phyloP scores from a whole-genome alignment of 2,888 invertebrate genomes.

The Pardosa pseudoannulata region DNA sequence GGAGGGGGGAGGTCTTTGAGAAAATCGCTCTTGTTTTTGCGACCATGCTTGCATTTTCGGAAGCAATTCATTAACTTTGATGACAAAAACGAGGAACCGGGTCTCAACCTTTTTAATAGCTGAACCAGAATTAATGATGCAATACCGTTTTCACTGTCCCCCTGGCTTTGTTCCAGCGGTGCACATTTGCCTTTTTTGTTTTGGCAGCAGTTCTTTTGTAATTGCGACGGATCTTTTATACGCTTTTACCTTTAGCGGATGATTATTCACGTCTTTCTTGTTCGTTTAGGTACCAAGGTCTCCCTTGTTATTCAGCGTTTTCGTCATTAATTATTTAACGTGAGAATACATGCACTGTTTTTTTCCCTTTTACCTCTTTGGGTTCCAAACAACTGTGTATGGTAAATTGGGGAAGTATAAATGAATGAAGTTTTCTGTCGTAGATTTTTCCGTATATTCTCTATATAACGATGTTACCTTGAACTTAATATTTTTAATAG shows the following conservation, averaged over 20 bases:
- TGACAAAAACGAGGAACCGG: constrained; percentile 55
- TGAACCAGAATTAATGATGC: constrained; percentile 50
- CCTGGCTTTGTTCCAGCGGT: constrained; percentile 46
- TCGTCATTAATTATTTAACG: not conserved
- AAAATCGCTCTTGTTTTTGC: not conserved
- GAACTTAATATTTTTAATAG: no score
- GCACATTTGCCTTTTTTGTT: not conserved
- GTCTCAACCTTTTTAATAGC: constrained; percentile 39
- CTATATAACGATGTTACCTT: no score
- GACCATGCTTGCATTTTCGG: not conserved
- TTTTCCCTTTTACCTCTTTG: no score
- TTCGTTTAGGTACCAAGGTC: not conserved
- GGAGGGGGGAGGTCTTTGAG: not conserved
- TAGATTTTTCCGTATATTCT: no score
- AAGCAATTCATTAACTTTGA: constrained; percentile 61
- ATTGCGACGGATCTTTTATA: not conserved
- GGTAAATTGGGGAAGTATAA: no score
- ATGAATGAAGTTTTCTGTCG: no score
- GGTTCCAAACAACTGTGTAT: no score
- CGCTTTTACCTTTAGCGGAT: constrained; percentile 4
- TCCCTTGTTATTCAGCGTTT: not conserved
- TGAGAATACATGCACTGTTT: no score
- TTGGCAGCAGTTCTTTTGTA: constrained; percentile 33
- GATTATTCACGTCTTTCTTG: not conserved
- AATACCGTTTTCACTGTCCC: constrained; percentile 14